These are phyloP conservation scores for Crotalus helleri DNA, from an alignment of 2,113 vertebrate genomes.

Conservation along the genomic window DNA sequence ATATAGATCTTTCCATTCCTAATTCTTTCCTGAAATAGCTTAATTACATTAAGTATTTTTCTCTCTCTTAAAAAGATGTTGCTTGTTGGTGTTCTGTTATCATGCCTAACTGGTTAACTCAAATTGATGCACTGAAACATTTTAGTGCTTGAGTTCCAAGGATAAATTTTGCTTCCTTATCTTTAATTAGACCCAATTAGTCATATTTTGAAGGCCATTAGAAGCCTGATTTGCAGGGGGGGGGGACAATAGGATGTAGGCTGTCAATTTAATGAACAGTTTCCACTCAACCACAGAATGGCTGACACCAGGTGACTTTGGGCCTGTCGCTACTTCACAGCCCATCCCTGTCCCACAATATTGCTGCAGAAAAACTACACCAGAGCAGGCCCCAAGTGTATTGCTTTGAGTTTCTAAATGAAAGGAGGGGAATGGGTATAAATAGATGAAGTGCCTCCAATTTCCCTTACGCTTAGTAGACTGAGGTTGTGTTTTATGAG, in stretches of 20 bases:
- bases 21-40: neutral
- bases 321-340: neutral
- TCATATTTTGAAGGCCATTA: neutral
- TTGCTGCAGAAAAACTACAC: neutral
- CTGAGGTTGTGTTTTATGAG: neutral
- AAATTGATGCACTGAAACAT: neutral
- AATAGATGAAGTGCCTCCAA: neutral
- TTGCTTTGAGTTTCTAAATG: neutral
- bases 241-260: neutral
- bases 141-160: neutral
- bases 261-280: neutral
- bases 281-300: neutral
- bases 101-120: neutral
- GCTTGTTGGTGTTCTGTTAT: neutral
- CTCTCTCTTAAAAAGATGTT: neutral
- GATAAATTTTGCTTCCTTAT: neutral
- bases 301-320: neutral
- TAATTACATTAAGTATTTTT: neutral
- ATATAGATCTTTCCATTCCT: neutral
- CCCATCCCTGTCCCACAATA: neutral
- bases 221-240: neutral
- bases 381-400: neutral
- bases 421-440: neutral
- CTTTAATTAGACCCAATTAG: neutral
- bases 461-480: neutral